These are phyloP conservation scores for Seriola dumerili DNA, from an alignment of 2,113 vertebrate genomes.

Conservation along the genomic window DNA sequence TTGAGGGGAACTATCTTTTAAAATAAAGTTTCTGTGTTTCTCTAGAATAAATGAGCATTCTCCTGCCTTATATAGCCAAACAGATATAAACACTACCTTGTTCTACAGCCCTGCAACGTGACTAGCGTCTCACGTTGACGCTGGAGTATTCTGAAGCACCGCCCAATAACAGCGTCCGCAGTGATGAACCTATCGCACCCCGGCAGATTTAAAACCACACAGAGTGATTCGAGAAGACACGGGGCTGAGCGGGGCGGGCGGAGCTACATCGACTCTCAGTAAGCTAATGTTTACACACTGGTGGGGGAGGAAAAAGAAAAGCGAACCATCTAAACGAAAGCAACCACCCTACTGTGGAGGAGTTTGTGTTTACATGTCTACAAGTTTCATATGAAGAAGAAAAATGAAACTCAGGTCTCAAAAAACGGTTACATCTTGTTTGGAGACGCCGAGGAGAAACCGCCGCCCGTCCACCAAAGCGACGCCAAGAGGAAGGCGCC, in stretches of 20 bases:
- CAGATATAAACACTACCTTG: neutral
- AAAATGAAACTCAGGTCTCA: slow-evolving; percentile 77
- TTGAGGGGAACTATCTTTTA: no score
- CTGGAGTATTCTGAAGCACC: slow-evolving; percentile 49
- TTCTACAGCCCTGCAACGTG: slow-evolving; percentile 41
- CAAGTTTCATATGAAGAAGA: neutral
- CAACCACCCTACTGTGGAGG: fast-evolving
- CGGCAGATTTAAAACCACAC: slow-evolving; percentile 73
- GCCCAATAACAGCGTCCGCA: slow-evolving; percentile 47
- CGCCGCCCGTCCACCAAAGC: slow-evolving; percentile 22
- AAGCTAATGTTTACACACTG: neutral
- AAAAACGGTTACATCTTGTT: neutral
- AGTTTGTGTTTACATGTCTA: neutral
- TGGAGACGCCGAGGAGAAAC: slow-evolving; percentile 47
- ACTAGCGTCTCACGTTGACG: slow-evolving; percentile 57
- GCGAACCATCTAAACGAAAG: neutral
- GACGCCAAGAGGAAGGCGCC: slow-evolving; percentile 39
- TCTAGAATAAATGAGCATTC: no score
- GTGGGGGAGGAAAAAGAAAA: neutral
- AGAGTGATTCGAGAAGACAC: slow-evolving; percentile 39
- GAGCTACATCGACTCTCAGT: neutral
- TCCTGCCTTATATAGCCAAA: neutral
- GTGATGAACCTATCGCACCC: slow-evolving; percentile 51
- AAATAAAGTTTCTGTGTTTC: no score
- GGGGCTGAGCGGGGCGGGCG: slow-evolving; percentile 48